A percentile compares a stretch with the other conserved stretches of the same genome.
Evolutionary conservation across 1,140 invertebrate species (phyloP).

Genomic region (Drosophila navojoa): DNA sequence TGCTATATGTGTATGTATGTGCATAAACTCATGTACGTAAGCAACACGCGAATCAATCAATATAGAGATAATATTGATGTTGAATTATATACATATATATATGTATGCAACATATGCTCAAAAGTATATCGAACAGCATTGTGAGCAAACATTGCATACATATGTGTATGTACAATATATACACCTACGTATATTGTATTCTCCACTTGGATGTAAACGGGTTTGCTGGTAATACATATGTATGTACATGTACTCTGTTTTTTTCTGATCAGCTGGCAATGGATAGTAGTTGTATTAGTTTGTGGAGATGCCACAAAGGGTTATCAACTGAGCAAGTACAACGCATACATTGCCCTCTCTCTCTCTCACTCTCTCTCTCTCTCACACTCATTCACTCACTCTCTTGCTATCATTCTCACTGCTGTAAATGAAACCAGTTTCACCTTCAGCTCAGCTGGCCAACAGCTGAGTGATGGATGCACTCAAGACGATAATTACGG

Average conservation of each 20-base stretch:
- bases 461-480: conserved; percentile 6
- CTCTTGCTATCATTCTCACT: neutral
- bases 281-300: neutral
- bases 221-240: neutral
- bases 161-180: neutral
- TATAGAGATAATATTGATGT: neutral
- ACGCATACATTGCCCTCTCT: neutral
- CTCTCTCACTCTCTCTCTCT: neutral
- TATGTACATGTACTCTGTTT: too few relatives aligned
- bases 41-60: conserved; percentile 12
- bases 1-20: neutral
- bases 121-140: too few relatives aligned
- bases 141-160: too few relatives aligned
- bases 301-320: neutral
- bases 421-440: neutral
- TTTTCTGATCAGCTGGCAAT: conserved; percentile 5
- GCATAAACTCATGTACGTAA: too few relatives aligned
- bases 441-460: conserved; percentile 1
- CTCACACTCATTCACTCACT: too few relatives aligned
- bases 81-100: neutral
- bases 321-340: conserved; percentile 10
- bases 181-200: neutral
- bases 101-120: neutral
- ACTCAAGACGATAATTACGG: neutral
- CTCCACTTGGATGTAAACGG: neutral